Evolutionary conservation across 2,113 vertebrate genomes (phyloP).

Genomic region (Nymphicus hollandicus): DNA sequence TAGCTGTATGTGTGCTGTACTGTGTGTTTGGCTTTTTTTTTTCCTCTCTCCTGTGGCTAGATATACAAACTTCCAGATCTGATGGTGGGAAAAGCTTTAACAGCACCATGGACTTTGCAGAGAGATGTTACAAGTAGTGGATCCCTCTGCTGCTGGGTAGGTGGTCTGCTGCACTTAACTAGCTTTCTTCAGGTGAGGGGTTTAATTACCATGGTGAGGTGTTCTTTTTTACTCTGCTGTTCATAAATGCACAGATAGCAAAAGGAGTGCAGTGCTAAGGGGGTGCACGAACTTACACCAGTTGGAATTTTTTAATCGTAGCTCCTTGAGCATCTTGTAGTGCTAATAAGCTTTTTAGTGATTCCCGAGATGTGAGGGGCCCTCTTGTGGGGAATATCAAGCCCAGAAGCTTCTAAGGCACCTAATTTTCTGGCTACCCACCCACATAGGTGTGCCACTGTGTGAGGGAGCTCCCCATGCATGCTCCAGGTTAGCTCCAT

Average conservation of each 20-base stretch:
- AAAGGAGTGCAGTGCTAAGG: not conserved
- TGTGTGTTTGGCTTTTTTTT: not conserved
- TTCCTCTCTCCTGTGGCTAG: not conserved
- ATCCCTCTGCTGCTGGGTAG: not conserved
- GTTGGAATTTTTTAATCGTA: not conserved
- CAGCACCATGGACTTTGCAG: not conserved
- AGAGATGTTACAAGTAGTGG: not conserved
- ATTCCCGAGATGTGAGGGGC: not conserved
- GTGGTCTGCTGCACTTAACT: not conserved
- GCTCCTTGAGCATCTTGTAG: not conserved
- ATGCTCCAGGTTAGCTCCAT: not conserved
- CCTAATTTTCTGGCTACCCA: not conserved
- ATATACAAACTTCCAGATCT: not conserved
- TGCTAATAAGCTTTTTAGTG: not conserved
- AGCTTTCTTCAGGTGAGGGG: not conserved
- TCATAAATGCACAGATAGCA: not conserved
- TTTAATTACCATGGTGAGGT: not conserved
- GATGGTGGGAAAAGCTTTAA: not conserved
- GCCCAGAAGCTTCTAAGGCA: not conserved
- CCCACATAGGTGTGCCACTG: not conserved
- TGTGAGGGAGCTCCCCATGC: fast-evolving
- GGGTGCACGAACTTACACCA: fast-evolving
- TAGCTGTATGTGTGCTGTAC: not conserved
- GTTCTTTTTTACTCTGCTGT: not conserved
- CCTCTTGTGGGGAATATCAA: not conserved